phyloP scores from a whole-genome alignment of 1,140 invertebrate species.

The Cyclina sinensis region DNA sequence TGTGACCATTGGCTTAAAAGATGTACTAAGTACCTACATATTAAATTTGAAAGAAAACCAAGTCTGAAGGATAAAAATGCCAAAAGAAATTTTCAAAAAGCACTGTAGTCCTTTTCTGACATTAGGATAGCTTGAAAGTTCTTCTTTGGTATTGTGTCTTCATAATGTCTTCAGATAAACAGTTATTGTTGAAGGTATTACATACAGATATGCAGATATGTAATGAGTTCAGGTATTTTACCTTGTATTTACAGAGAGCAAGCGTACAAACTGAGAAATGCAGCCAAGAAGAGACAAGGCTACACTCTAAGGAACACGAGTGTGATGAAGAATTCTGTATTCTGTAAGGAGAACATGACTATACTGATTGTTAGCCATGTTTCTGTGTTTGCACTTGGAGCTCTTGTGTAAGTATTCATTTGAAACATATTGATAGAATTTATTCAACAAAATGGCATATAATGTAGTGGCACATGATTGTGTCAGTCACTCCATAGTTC shows the following conservation, averaged over 20 bases:
- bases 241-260: conserved; percentile 35
- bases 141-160: not conserved
- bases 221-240: not conserved
- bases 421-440: not conserved
- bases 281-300: not conserved
- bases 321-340: not conserved
- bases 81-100: not conserved
- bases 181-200: not conserved
- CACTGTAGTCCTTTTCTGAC: too few relatives aligned
- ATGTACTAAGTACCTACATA: too few relatives aligned
- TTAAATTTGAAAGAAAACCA: too few relatives aligned
- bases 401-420: not conserved
- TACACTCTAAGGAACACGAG: conserved; percentile 24
- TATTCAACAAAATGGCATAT: not conserved
- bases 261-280: not conserved
- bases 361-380: not conserved
- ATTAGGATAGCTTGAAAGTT: too few relatives aligned
- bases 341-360: not conserved
- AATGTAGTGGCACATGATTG: too few relatives aligned
- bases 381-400: not conserved
- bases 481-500: not conserved
- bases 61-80: not conserved
- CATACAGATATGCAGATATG: not conserved
- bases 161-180: too few relatives aligned
- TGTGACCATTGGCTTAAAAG: too few relatives aligned